Evolutionary conservation across 2,888 invertebrate species (phyloP).

Genomic region (Plemyria rubiginata): DNA sequence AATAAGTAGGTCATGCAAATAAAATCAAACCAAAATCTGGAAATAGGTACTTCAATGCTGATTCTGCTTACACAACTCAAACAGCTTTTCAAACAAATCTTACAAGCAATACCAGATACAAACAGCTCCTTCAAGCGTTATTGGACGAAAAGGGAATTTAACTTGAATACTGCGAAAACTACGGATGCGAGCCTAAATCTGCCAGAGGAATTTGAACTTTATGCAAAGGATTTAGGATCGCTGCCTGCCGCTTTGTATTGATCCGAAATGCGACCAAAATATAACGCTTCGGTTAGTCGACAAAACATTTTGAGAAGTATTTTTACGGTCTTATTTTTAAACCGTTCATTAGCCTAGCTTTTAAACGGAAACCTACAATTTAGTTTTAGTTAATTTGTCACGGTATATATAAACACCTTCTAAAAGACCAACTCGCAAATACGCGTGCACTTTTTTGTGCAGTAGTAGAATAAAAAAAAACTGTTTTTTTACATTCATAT

Average conservation of each 20-base stretch:
- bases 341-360: not conserved
- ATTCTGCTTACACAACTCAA: constrained; percentile 15
- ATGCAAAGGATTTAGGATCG: constrained; percentile 35
- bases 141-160: constrained; percentile 27
- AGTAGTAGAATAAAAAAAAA: not conserved
- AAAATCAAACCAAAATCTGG: not conserved
- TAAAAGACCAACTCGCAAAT: not conserved
- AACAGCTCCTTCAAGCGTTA: constrained; percentile 8
- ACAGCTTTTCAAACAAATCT: constrained; percentile 17
- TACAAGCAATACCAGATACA: constrained; percentile 10
- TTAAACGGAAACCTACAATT: not conserved
- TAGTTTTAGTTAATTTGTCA: no score
- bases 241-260: constrained; percentile 38
- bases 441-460: not conserved
- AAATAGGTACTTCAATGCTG: not conserved
- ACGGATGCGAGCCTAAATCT: constrained; percentile 14
- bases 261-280: constrained; percentile 42
- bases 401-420: no score
- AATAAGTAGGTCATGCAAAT: not conserved
- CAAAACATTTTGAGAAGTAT: constrained; percentile 20
- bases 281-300: constrained; percentile 32
- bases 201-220: constrained; percentile 44
- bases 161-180: constrained; percentile 30
- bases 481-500: not conserved
- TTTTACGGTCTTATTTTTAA: not conserved